These are phyloP conservation scores for Hypsibius dujardini DNA, from an alignment of 1,140 invertebrate species.

Conservation along the genomic window DNA sequence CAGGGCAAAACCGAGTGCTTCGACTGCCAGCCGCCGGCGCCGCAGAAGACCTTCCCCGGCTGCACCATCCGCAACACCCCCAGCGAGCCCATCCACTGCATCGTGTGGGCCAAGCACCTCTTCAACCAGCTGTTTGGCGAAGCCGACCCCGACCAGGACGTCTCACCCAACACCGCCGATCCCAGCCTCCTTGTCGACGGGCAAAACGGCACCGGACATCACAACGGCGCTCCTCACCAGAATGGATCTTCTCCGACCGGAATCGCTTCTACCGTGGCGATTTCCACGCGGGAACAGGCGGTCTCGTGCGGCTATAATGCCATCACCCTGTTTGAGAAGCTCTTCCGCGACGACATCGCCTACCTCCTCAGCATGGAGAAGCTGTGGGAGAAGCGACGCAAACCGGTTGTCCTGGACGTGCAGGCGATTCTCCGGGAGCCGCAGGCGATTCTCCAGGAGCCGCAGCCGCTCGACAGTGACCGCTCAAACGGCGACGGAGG, in stretches of 20 bases:
- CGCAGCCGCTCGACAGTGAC: neutral
- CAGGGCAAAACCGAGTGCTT: conserved; percentile 81
- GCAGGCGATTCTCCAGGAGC: neutral
- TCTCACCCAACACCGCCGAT: conserved; percentile 72
- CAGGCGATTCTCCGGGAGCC: conserved; percentile 25
- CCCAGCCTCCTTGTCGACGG: conserved; percentile 30
- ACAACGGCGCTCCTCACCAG: conserved; percentile 34
- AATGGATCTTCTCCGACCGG: conserved; percentile 30
- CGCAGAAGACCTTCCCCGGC: conserved; percentile 81
- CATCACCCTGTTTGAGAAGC: conserved; percentile 60
- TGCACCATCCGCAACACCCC: conserved; percentile 98
- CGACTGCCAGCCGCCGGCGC: conserved; percentile 72
- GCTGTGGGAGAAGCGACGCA: conserved; percentile 68
- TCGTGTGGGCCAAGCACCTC: conserved; percentile 97
- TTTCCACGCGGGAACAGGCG: conserved; percentile 79
- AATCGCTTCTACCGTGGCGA: conserved; percentile 23
- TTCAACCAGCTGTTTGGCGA: conserved; percentile 98
- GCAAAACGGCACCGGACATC: conserved; percentile 28
- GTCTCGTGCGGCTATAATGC: conserved; percentile 62
- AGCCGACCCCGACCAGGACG: conserved; percentile 84
- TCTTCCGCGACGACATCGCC: conserved; percentile 86
- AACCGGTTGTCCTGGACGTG: conserved; percentile 55
- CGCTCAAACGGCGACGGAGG: too few species aligned
- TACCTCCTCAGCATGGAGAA: conserved; percentile 86
- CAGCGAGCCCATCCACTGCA: conserved; percentile 96